These are phyloP conservation scores for Cosmopolites sordidus DNA, from an alignment of 2,888 invertebrate genomes.

Conservation along the genomic window DNA sequence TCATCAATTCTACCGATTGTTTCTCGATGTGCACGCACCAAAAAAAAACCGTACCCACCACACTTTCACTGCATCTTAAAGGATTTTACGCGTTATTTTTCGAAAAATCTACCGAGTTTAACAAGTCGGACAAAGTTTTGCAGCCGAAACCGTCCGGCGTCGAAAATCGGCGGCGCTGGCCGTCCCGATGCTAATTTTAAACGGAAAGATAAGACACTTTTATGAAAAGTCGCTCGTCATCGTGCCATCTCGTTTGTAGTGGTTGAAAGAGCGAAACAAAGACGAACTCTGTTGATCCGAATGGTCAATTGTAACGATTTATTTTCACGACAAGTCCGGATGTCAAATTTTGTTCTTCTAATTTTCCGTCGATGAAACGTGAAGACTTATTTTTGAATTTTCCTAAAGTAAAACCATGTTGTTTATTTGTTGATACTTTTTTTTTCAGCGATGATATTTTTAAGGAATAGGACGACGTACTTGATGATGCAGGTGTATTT, in stretches of 20 bases:
- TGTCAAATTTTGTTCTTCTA: conserved; percentile 21
- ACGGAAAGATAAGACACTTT: conserved; percentile 18
- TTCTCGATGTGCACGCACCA: conserved; percentile 3
- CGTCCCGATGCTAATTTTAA: conserved; percentile 25
- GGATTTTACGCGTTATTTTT: neutral
- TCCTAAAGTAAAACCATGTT: neutral
- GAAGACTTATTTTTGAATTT: conserved; percentile 8
- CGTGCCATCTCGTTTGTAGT: neutral
- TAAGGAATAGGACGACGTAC: too few relatives aligned
- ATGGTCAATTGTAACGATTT: conserved; percentile 3
- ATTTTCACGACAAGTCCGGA: conserved; percentile 13
- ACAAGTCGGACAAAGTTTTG: neutral
- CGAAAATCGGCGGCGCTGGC: conserved; percentile 20
- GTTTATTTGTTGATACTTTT: too few relatives aligned
- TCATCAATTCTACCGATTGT: neutral
- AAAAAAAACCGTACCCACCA: neutral
- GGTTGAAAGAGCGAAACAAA: neutral
- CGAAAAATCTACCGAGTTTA: conserved; percentile 1
- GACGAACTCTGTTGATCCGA: neutral
- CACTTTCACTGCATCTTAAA: conserved; percentile 1
- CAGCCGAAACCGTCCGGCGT: neutral
- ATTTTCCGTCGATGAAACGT: conserved; percentile 6
- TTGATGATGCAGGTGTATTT: too few relatives aligned
- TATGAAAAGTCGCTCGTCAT: conserved; percentile 3
- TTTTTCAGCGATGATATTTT: too few relatives aligned